Conservation (phyloP, 2,888 invertebrate genomes). For the Cataglyphis rosenhaueri region DNA sequence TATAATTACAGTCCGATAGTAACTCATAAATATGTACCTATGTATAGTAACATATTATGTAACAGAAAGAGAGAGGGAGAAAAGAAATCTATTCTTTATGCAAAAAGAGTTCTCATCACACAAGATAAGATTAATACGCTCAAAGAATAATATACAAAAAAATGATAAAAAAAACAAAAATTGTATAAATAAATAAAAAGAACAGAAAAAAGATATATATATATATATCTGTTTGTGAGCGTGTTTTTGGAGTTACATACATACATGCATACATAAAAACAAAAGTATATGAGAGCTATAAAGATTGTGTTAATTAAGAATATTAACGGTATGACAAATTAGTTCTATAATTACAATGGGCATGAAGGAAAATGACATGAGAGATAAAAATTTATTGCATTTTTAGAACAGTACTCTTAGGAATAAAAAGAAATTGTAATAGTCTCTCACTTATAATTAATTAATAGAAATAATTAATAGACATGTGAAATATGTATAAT, state of each 20-base stretch:
- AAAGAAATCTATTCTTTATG: background rate
- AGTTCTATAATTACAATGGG: background rate
- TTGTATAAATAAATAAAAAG: background rate
- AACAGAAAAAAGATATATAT: background rate
- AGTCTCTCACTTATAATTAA: background rate
- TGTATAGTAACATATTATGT: slow-evolving; percentile 16
- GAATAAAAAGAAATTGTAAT: background rate
- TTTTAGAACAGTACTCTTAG: background rate
- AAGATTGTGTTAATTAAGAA: background rate
- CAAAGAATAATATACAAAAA: background rate
- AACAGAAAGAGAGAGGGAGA: background rate
- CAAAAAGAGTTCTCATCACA: background rate
- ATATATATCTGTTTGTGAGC: background rate
- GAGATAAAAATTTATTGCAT: background rate
- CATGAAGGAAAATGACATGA: background rate
- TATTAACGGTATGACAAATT: background rate
- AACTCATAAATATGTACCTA: background rate
- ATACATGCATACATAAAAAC: background rate
- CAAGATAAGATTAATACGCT: background rate
- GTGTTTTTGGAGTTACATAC: background rate
- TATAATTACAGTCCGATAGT: slow-evolving; percentile 54
- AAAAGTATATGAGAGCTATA: background rate
- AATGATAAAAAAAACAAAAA: background rate
- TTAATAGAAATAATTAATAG: background rate
- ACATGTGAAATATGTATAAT: background rate